Evolutionary conservation across 2,113 vertebrate genomes (phyloP).

Genomic region (Pangasianodon gigas): DNA sequence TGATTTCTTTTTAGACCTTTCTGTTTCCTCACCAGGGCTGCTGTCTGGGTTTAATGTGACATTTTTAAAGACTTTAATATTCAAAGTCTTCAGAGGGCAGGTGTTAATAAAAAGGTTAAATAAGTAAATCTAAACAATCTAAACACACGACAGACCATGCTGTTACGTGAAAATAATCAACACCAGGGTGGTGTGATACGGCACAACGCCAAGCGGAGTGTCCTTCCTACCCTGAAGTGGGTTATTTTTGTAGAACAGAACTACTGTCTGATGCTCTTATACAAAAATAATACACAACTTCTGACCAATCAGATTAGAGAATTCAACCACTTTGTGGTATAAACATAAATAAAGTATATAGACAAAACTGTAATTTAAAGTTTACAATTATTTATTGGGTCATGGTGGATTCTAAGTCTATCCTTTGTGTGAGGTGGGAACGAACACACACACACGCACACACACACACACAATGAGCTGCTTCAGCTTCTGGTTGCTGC

Average conservation of each 20-base stretch:
- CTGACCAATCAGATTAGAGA: not conserved
- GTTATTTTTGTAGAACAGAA: too few relatives aligned
- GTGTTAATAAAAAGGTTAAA: not conserved
- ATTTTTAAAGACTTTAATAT: not conserved
- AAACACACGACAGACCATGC: not conserved
- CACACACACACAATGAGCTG: too few relatives aligned
- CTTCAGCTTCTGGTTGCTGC: too few relatives aligned
- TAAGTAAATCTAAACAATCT: not conserved
- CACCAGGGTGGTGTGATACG: not conserved
- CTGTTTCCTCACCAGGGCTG: not conserved
- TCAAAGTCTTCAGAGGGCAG: not conserved
- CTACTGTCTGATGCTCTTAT: not conserved
- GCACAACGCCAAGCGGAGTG: not conserved
- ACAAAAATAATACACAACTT: not conserved
- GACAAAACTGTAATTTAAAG: not conserved
- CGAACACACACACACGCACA: not conserved
- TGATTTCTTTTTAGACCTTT: too few relatives aligned
- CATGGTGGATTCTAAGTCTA: too few relatives aligned
- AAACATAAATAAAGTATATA: too few relatives aligned
- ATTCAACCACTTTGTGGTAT: not conserved
- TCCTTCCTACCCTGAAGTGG: too few relatives aligned
- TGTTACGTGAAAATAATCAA: not conserved
- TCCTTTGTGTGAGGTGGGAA: too few relatives aligned
- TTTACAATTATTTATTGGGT: not conserved
- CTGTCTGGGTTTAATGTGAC: not conserved